Base-by-base conservation (phyloP, 2,797 vertebrate species). In the Gobionotothen gibberifrons region DNA sequence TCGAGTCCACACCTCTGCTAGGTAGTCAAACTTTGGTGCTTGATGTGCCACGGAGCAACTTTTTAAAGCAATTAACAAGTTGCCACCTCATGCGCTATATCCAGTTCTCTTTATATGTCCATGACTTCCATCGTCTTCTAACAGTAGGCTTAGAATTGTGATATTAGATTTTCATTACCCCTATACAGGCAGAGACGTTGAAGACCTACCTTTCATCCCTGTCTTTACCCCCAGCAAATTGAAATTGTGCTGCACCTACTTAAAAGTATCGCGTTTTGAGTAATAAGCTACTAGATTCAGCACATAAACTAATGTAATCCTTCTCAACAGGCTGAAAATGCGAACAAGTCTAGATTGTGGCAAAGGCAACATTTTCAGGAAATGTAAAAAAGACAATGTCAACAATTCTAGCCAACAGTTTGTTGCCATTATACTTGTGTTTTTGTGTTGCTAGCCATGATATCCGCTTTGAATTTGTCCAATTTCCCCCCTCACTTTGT, bases 381-480 rank as follows among this genome's bases (percentile, higher is more conserved):
- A 56, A 74, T 42, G 51, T 69, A 70, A 67, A 70, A 70, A 54
- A 19, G 22, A 63, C 42, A 32, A 39, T 53, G 58, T 64, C 48
- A 68, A 52, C 17, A 40, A 13, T 63, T 60, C 32, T 0, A 32
- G 42, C 55, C 59, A 47, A 49, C 43, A 65, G 62, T 74, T 63
- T 74, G 73, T 78, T 74, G 52, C 54, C 57, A 49, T 68, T 54
- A 52, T 74, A 68, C 52, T 53, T 66, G 14, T 73, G 69, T 69
- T 66, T 1, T 49, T 69, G 43, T 46, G 44, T 51, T 60, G 22
- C 74, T 56, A 61, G 59, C 53, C 48, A 10, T 57, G 57, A 74
- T 70, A 71, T 71, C 56, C 47, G 1, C 65, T 43, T 44, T 53
- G n/a, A 82, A 74, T 81, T 69, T 74, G 52, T 74, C 54, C 54